Conservation (phyloP, 2,113 vertebrate genomes). For the Rhodinocichla rosea region DNA sequence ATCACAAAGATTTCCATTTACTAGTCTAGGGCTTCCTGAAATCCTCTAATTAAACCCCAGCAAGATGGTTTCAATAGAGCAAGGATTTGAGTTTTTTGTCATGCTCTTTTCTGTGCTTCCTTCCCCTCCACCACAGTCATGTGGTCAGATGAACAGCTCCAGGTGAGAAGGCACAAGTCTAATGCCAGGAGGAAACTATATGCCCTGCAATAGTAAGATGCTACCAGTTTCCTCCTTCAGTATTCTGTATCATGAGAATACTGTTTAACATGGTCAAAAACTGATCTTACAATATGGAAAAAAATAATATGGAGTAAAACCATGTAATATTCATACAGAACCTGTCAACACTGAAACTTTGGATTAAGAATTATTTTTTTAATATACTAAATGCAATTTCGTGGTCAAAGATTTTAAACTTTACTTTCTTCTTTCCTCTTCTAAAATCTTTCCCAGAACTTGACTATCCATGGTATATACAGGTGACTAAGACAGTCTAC, state of each 20-base stretch:
- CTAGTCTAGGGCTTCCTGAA: constrained; percentile 41
- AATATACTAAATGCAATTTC: neutral
- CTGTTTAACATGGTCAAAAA: neutral
- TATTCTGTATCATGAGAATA: neutral
- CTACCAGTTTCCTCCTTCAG: neutral
- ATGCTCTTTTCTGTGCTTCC: neutral
- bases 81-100: neutral
- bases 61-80: neutral
- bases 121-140: neutral
- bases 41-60: constrained; percentile 23
- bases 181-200: neutral
- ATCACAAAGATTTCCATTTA: constrained; percentile 47
- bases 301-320: neutral
- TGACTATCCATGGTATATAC: neutral
- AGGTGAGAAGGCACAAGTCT: neutral
- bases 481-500: neutral
- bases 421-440: neutral
- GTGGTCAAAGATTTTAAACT: neutral
- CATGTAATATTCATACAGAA: neutral
- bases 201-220: neutral
- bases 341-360: neutral
- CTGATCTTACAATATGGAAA: neutral
- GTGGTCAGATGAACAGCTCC: neutral
- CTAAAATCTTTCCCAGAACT: neutral
- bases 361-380: neutral